A percentile compares a stretch with the other conserved stretches of the same genome.
phyloP scores from a whole-genome alignment of 1,140 invertebrate genomes.

The Nebria ingens region DNA sequence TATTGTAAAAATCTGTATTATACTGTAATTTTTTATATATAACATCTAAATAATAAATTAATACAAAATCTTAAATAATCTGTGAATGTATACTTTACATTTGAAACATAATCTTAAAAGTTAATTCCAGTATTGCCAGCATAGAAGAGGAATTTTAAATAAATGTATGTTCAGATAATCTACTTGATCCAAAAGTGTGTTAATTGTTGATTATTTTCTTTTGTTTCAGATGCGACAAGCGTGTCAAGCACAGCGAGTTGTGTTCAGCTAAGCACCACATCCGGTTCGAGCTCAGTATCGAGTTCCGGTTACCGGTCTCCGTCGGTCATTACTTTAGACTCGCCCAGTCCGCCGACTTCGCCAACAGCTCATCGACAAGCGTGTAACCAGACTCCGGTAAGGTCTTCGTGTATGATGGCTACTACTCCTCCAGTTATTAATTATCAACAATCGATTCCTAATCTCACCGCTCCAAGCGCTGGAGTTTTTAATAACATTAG shows the following conservation, averaged over 20 bases:
- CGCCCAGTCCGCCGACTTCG: conserved; percentile 41
- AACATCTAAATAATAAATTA: too few relatives aligned
- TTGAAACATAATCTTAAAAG: conserved; percentile 5
- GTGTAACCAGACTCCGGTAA: background rate
- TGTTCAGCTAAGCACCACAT: conserved; percentile 33
- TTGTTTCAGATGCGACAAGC: conserved; percentile 23
- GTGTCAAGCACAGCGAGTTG: conserved; percentile 29
- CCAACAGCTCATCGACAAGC: conserved; percentile 13
- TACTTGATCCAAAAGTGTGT: too few relatives aligned
- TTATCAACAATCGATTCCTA: background rate
- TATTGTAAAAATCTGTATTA: too few relatives aligned
- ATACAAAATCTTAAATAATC: too few relatives aligned
- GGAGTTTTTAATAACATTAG: background rate
- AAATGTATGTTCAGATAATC: background rate
- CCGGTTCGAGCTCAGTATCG: conserved; percentile 36
- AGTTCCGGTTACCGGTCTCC: conserved; percentile 44
- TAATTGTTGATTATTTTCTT: conserved; percentile 4
- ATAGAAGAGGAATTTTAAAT: too few relatives aligned
- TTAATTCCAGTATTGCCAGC: too few relatives aligned
- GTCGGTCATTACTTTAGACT: conserved; percentile 44
- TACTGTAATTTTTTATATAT: too few relatives aligned
- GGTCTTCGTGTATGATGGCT: background rate
- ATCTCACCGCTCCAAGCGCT: background rate
- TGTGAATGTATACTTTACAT: conserved; percentile 4
- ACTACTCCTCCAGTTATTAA: background rate